Evolutionary conservation across 2,797 vertebrate species (phyloP).

Genomic region (Austrolebias charrua): DNA sequence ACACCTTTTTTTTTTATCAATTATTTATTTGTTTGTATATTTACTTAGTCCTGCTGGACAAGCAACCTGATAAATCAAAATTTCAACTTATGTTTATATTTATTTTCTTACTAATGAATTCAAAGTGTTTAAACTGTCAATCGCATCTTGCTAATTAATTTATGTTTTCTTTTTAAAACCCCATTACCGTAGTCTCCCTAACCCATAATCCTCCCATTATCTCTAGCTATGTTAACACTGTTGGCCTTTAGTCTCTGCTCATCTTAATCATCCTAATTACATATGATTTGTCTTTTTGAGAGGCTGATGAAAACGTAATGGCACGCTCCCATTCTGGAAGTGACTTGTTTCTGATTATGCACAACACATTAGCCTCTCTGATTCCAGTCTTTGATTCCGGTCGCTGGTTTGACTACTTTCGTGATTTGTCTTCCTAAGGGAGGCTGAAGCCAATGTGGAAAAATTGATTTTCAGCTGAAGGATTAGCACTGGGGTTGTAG

Average conservation of each 20-base stretch:
- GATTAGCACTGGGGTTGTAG: conserved; percentile 56
- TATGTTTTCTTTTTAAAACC: conserved; percentile 47
- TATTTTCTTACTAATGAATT: conserved; percentile 4
- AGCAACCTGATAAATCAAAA: conserved; percentile 4
- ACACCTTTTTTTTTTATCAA: no score
- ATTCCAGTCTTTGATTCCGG: conserved; percentile 55
- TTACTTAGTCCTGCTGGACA: conserved; percentile 12
- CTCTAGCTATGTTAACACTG: conserved; percentile 50
- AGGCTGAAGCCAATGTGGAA: conserved; percentile 50
- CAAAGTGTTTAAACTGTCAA: conserved; percentile 30
- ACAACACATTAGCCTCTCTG: conserved; percentile 23
- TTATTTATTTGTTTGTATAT: no score
- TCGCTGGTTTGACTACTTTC: conserved; percentile 52
- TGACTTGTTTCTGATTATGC: conserved; percentile 33
- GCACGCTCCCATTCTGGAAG: conserved; percentile 31
- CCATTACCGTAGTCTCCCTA: conserved; percentile 51
- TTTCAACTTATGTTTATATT: background rate
- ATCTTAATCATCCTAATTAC: conserved; percentile 63
- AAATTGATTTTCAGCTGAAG: conserved; percentile 67
- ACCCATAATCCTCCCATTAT: conserved; percentile 59
- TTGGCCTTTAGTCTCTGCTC: conserved; percentile 59
- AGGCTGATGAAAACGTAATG: conserved; percentile 41
- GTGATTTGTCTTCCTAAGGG: conserved; percentile 54
- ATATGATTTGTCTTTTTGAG: conserved; percentile 55
- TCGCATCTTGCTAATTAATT: conserved; percentile 48